phyloP scores from a whole-genome alignment of 2,888 invertebrate species.

The Craniophora ligustri region DNA sequence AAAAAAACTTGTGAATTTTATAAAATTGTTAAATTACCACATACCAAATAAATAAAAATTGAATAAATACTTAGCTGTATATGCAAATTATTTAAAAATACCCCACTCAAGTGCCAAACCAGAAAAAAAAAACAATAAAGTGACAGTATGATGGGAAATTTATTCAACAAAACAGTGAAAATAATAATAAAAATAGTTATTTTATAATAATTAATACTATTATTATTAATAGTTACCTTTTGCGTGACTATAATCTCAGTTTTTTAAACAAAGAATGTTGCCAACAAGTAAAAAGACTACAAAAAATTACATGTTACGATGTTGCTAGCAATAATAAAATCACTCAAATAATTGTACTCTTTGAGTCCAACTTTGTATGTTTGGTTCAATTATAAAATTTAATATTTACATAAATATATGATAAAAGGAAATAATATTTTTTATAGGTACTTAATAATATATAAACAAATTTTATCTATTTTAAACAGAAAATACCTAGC shows the following conservation, averaged over 20 bases:
- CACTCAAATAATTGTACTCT: neutral
- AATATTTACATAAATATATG: neutral
- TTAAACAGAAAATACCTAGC: neutral
- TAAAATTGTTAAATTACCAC: conserved; percentile 35
- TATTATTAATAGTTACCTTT: neutral
- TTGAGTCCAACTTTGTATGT: neutral
- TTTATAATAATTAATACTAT: neutral
- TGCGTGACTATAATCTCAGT: no score
- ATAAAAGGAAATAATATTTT: no score
- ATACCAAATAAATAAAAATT: neutral
- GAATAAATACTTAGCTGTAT: neutral
- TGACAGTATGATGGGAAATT: conserved; percentile 15
- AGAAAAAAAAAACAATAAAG: conserved; percentile 26
- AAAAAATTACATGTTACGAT: neutral
- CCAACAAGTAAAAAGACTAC: no score
- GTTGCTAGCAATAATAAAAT: neutral
- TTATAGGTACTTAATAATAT: no score
- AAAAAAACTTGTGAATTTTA: conserved; percentile 2
- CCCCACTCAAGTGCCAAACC: neutral
- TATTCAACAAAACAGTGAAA: conserved; percentile 33
- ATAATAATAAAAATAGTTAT: neutral
- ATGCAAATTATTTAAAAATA: neutral
- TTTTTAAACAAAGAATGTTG: no score
- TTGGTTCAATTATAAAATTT: neutral
- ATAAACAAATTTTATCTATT: neutral